Conservation (phyloP, 1,140 invertebrate genomes). For the Drosophila mauritiana region DNA sequence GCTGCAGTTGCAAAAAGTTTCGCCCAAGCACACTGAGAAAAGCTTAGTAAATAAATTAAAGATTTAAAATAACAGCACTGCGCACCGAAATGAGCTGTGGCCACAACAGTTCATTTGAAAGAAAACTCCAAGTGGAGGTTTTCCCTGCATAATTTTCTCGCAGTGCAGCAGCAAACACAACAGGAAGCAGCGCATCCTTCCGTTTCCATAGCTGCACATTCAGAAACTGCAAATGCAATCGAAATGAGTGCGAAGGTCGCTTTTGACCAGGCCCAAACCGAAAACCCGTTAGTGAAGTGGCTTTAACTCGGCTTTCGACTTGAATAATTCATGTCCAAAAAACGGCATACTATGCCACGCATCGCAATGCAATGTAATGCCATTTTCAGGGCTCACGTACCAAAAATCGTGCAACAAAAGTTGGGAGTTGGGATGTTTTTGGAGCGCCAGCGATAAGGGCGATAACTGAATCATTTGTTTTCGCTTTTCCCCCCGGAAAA, state of each 20-base stretch:
- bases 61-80: not conserved
- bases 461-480: conserved; percentile 12
- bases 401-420: not conserved
- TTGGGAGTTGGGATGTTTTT: not conserved
- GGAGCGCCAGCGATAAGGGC: not conserved
- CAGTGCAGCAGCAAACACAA: conserved; percentile 31
- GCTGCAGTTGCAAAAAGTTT: conserved; percentile 19
- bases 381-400: not conserved
- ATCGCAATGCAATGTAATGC: not conserved
- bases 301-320: conserved; percentile 5
- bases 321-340: conserved; percentile 1
- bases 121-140: no score
- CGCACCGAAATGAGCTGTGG: not conserved
- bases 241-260: conserved; percentile 40
- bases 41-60: not conserved
- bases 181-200: conserved; percentile 27
- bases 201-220: conserved; percentile 18
- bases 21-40: conserved; percentile 3
- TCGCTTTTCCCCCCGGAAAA: not conserved
- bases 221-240: conserved; percentile 36
- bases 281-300: conserved; percentile 11
- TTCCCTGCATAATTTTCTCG: conserved; percentile 6
- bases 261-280: conserved; percentile 6
- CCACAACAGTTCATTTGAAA: no score
- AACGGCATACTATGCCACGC: not conserved